Evolutionary conservation across 2,888 invertebrate species (phyloP).

Genomic region (Podotricha telesiphe): DNA sequence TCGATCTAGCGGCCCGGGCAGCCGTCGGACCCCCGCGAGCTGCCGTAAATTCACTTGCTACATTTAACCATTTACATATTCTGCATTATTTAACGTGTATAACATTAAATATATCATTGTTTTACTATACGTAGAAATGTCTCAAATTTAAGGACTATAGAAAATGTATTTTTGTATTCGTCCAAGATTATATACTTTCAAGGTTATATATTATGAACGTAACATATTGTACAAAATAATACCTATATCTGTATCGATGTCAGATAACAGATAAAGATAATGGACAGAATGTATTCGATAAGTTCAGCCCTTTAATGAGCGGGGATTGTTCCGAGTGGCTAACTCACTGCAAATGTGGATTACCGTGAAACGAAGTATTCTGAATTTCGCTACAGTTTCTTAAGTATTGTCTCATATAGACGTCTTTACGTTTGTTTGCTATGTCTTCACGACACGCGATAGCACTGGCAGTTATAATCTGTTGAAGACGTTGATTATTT

Average conservation of each 20-base stretch:
- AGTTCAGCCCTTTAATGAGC: slow-evolving; percentile 55
- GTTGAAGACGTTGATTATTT: not conserved
- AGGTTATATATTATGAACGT: slow-evolving; percentile 18
- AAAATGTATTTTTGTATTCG: not conserved
- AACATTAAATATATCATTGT: not conserved
- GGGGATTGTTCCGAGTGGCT: slow-evolving; percentile 45
- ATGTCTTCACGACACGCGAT: slow-evolving; percentile 21
- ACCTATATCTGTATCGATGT: slow-evolving; percentile 61
- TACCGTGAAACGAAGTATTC: slow-evolving; percentile 24
- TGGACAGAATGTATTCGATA: slow-evolving; percentile 58
- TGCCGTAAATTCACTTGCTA: slow-evolving; percentile 50
- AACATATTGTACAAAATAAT: slow-evolving; percentile 32
- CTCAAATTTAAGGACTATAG: not conserved
- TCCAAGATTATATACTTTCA: not conserved
- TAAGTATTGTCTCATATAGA: slow-evolving; percentile 3
- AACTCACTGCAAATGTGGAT: slow-evolving; percentile 33
- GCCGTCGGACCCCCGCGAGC: slow-evolving; percentile 57
- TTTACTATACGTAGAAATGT: not conserved
- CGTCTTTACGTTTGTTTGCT: slow-evolving; percentile 19
- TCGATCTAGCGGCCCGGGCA: slow-evolving; percentile 72
- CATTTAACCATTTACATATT: slow-evolving; percentile 49
- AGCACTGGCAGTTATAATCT: not conserved
- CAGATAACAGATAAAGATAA: slow-evolving; percentile 60
- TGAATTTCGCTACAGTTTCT: slow-evolving; percentile 14
- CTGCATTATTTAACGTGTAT: slow-evolving; percentile 34